Conservation (phyloP, 2,113 vertebrate genomes). For the Amazona vittata region DNA sequence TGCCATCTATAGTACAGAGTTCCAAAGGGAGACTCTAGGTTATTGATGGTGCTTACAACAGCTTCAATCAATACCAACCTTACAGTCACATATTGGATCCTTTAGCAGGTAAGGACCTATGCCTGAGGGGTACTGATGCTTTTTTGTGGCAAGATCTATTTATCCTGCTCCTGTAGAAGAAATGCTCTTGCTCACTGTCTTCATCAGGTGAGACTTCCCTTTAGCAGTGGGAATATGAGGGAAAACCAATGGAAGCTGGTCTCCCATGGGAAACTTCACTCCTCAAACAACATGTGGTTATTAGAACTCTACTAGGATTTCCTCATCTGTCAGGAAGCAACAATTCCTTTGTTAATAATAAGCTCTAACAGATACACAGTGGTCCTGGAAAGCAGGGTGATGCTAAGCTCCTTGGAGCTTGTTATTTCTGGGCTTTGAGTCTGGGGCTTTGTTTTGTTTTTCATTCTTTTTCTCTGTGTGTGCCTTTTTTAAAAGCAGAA, state of each 20-base stretch:
- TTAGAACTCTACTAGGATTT: not conserved
- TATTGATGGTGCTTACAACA: not conserved
- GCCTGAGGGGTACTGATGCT: not conserved
- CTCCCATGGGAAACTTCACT: not conserved
- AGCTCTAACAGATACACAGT: not conserved
- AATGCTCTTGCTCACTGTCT: not conserved
- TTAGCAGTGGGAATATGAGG: not conserved
- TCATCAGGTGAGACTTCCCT: not conserved
- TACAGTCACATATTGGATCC: not conserved
- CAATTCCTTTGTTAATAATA: not conserved
- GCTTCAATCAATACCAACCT: not conserved
- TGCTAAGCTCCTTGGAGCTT: not conserved
- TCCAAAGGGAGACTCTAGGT: not conserved
- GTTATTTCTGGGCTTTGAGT: not conserved
- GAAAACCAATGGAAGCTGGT: not conserved
- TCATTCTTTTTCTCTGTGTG: no score
- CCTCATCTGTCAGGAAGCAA: not conserved
- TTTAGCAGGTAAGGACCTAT: not conserved
- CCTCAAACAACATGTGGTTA: not conserved
- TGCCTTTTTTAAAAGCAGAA: not conserved
- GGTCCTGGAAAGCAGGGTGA: not conserved
- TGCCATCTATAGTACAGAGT: rapidly evolving
- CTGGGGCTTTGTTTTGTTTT: not conserved
- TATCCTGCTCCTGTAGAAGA: not conserved
- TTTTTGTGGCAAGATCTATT: not conserved